These are phyloP conservation scores for Hedychridium roseum DNA, from an alignment of 2,888 invertebrate species.

Conservation along the genomic window DNA sequence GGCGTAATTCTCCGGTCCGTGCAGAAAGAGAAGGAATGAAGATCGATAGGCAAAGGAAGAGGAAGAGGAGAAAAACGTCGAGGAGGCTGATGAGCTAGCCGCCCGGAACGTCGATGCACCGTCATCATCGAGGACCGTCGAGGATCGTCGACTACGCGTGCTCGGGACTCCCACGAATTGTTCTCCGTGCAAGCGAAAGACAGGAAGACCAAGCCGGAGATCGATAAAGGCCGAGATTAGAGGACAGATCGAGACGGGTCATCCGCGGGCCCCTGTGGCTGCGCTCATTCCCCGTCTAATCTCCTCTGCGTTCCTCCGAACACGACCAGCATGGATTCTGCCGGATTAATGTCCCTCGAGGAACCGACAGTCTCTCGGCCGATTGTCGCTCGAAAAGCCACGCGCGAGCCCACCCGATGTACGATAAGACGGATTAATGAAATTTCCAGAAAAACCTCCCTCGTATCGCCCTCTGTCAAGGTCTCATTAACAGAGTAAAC, in stretches of 20 bases:
- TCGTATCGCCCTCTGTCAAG: too few species aligned
- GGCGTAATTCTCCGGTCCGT: too few species aligned
- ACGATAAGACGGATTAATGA: conserved; percentile 12
- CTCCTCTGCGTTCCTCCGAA: conserved; percentile 37
- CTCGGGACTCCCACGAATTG: neutral
- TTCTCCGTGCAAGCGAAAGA: conserved; percentile 1
- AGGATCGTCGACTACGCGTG: neutral
- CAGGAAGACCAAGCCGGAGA: conserved; percentile 21
- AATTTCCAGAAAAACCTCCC: conserved; percentile 13
- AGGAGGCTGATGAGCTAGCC: conserved; percentile 54
- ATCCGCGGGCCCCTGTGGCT: conserved; percentile 35
- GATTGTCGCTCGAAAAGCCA: conserved; percentile 6
- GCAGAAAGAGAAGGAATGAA: conserved; percentile 19
- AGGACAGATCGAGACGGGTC: conserved; percentile 34
- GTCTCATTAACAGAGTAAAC: too few species aligned
- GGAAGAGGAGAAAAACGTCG: conserved; percentile 42
- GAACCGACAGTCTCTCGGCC: conserved; percentile 5
- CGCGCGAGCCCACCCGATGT: conserved; percentile 1
- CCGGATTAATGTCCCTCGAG: conserved; percentile 34
- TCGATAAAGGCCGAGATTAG: conserved; percentile 23
- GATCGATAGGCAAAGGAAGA: too few species aligned
- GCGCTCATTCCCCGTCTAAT: conserved; percentile 38
- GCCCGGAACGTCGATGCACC: conserved; percentile 60
- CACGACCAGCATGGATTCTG: conserved; percentile 33
- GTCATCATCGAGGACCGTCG: conserved; percentile 50